Conservation (phyloP, 2,113 vertebrate genomes). For the Albula goreensis region DNA sequence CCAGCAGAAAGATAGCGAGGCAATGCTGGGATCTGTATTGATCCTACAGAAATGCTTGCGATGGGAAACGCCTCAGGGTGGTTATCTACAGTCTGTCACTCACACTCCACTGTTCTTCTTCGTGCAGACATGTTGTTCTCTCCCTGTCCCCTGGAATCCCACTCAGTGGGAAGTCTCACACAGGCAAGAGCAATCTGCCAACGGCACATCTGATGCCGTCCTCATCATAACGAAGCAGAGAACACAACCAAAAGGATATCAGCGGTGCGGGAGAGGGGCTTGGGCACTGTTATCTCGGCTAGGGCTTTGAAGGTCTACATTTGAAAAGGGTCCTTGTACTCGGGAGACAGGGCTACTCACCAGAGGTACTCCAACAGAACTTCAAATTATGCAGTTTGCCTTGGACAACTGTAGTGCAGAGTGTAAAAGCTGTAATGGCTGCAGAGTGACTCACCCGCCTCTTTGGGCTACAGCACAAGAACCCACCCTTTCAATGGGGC, state of each 20-base stretch:
- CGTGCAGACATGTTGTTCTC: neutral
- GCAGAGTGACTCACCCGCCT: neutral
- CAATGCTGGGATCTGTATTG: constrained; percentile 14
- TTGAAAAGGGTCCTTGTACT: neutral
- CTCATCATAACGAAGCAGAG: neutral
- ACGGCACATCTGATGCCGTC: constrained; percentile 10
- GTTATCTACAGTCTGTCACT: neutral
- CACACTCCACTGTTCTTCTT: neutral
- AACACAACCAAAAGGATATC: neutral
- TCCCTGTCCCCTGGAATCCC: neutral
- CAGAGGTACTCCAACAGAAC: neutral
- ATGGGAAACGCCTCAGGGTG: constrained; percentile 10
- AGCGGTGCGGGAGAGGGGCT: neutral
- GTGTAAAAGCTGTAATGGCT: neutral
- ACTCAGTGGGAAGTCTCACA: neutral
- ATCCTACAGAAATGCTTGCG: constrained; percentile 9
- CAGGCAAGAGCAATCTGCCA: neutral
- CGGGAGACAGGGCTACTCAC: neutral
- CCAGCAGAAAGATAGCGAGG: neutral
- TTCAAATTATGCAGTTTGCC: neutral
- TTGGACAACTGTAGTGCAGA: neutral
- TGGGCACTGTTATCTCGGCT: neutral
- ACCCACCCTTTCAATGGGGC: neutral
- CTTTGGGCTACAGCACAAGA: neutral
- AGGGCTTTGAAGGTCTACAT: neutral